Conservation (phyloP, 2,113 vertebrate genomes). For the Toxotes chatareus region DNA sequence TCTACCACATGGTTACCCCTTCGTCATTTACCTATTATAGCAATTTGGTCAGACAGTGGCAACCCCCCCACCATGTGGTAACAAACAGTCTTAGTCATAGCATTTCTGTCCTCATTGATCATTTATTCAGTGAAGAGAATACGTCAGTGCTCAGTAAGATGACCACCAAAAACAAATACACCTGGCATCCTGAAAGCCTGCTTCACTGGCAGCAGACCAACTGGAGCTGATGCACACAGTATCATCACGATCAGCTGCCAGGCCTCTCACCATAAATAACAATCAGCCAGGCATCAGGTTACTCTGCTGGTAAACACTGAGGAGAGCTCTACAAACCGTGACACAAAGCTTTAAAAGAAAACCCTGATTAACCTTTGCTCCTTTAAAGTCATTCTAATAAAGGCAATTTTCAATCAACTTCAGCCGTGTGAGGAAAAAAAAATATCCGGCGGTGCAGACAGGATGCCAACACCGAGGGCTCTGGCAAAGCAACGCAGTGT, state of each 20-base stretch:
- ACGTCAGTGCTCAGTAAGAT: neutral
- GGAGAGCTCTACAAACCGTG: neutral
- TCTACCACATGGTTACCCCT: neutral
- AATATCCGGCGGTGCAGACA: no score
- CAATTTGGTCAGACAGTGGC: neutral
- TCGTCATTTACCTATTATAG: neutral
- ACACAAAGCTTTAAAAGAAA: no score
- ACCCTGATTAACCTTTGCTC: neutral
- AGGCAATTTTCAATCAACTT: neutral
- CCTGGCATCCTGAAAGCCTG: neutral
- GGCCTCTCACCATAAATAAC: constrained; percentile 42
- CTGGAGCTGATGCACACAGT: neutral
- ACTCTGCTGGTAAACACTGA: constrained; percentile 5
- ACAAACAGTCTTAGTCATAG: no score
- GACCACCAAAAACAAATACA: neutral
- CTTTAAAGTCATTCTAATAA: neutral
- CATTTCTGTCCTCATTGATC: neutral
- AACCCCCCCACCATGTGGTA: neutral
- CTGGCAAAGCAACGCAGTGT: no score
- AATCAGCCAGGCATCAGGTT: constrained; percentile 33
- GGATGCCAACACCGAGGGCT: no score
- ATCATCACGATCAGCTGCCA: neutral
- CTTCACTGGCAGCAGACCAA: neutral
- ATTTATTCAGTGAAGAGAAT: neutral
- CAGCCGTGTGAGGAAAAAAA: no score